Percentiles rank a stretch among this genome's conserved stretches.
These are phyloP conservation scores for Gavialis gangeticus DNA, from an alignment of 2,113 vertebrate species.

Conservation along the genomic window DNA sequence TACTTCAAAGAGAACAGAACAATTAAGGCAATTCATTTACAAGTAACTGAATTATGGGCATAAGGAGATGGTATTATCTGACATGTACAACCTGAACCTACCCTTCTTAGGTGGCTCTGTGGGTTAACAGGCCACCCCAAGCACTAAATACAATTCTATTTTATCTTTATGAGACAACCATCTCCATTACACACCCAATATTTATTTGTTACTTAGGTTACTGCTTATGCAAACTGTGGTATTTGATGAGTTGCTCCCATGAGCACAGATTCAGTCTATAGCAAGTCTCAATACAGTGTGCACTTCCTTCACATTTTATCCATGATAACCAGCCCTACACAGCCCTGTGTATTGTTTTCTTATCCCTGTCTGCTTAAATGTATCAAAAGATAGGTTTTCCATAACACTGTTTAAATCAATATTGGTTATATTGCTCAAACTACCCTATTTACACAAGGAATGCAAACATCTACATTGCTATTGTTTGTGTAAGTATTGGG, in stretches of 20 bases:
- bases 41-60: not conserved
- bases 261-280: not conserved
- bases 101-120: too few relatives aligned
- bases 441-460: not conserved
- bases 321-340: not conserved
- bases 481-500: not conserved
- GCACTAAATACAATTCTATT: too few relatives aligned
- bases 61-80: not conserved
- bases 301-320: not conserved
- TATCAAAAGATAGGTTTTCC: too few relatives aligned
- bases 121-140: too few relatives aligned
- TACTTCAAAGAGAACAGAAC: not conserved
- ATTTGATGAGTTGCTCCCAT: not conserved
- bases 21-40: not conserved
- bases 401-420: not conserved
- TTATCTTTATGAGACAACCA: not conserved
- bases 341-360: too few relatives aligned
- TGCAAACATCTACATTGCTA: not conserved
- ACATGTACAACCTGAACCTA: not conserved
- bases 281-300: not conserved
- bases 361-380: too few relatives aligned
- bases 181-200: not conserved
- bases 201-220: not conserved
- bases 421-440: not conserved
- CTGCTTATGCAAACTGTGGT: not conserved